A percentile compares a stretch with the other conserved stretches of the same genome.
Evolutionary conservation across 2,113 vertebrate genomes (phyloP).

Genomic region (Cromileptes altivelis): DNA sequence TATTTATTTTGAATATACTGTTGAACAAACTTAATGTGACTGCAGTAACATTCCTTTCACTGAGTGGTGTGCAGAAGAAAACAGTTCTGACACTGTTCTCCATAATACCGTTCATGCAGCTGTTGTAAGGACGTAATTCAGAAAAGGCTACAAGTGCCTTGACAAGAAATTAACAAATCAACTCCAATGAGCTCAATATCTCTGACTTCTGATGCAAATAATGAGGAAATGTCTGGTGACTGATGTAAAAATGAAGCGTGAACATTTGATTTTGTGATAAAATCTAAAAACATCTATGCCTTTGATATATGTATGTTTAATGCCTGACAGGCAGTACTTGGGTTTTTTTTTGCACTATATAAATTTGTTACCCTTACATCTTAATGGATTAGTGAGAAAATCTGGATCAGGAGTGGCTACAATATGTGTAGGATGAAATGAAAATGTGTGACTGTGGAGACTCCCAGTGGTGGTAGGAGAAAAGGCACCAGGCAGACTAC

Average conservation of each 20-base stretch:
- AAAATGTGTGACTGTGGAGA: neutral
- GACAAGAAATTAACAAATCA: neutral
- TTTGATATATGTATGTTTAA: neutral
- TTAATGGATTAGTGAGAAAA: neutral
- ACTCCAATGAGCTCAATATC: neutral
- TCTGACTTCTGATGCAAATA: neutral
- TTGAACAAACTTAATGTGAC: neutral
- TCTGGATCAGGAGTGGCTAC: neutral
- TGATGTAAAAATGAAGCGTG: no score
- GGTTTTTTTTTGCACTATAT: neutral
- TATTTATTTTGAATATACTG: constrained; percentile 34
- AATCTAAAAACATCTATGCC: neutral
- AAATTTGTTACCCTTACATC: neutral
- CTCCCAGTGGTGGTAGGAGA: neutral
- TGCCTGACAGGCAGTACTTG: no score
- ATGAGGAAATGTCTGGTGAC: neutral
- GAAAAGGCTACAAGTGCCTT: neutral
- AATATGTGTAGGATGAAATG: neutral
- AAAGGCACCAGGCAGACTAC: neutral
- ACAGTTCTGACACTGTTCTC: neutral
- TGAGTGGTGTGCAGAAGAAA: neutral
- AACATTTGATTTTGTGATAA: constrained; percentile 22
- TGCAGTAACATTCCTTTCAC: constrained; percentile 3
- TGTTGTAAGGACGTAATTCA: neutral
- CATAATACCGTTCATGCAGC: neutral